Conservation (phyloP, 2,888 invertebrate species). For the Rotaria socialis region DNA sequence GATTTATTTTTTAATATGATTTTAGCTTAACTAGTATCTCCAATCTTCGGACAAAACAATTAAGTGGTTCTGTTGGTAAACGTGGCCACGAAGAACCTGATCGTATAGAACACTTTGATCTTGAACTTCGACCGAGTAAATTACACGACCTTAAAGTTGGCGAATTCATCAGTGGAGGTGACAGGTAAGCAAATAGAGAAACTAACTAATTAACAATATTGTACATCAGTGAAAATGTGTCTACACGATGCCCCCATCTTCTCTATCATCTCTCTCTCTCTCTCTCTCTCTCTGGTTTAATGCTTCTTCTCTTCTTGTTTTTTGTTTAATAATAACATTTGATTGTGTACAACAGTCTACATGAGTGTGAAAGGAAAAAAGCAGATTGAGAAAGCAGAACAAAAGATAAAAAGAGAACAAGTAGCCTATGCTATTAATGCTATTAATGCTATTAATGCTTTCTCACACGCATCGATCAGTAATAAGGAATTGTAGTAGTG, state of each 20-base stretch:
- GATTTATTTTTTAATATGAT: background rate
- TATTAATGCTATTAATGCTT: background rate
- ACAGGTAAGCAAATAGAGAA: slow-evolving; percentile 18
- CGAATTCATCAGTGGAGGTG: slow-evolving; percentile 42
- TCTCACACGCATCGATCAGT: background rate
- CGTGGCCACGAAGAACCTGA: slow-evolving; percentile 44
- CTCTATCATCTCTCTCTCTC: background rate
- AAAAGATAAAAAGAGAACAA: background rate
- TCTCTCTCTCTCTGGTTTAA: background rate
- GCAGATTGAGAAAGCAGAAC: background rate
- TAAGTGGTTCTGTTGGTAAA: slow-evolving; percentile 34
- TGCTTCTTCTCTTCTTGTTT: background rate
- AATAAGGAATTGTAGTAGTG: background rate
- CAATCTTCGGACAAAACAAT: slow-evolving; percentile 44
- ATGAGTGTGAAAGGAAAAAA: background rate
- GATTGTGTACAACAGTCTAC: background rate
- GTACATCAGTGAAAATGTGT: background rate
- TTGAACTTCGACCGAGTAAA: slow-evolving; percentile 46
- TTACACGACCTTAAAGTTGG: slow-evolving; percentile 46
- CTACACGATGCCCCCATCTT: background rate
- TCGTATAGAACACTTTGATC: slow-evolving; percentile 46
- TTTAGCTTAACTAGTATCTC: slow-evolving; percentile 46
- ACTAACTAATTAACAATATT: background rate
- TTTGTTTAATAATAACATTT: background rate
- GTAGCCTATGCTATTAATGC: background rate